Percentiles rank a stretch among this genome's conserved stretches.
Conservation (phyloP, 64 coral and sea anemone species). For the Stylophora pistillata region DNA sequence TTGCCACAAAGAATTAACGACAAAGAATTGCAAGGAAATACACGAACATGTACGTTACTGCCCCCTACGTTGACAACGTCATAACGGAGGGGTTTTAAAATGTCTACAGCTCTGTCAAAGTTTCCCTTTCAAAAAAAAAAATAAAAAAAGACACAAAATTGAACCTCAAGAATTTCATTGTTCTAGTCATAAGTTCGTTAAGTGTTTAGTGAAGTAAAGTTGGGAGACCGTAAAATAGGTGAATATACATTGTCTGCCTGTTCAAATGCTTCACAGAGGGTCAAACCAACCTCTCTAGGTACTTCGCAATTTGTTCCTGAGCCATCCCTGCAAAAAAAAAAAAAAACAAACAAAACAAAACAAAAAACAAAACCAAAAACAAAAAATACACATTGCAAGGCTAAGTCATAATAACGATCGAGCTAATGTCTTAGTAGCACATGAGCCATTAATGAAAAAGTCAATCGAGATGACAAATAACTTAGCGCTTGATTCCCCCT, state of each 20-base stretch:
- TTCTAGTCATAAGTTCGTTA: too few relatives aligned
- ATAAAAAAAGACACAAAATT: neutral
- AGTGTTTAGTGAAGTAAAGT: too few relatives aligned
- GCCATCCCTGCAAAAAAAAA: slow-evolving; percentile 58
- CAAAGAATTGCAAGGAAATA: neutral
- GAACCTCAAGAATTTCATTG: neutral
- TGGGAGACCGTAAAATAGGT: too few relatives aligned
- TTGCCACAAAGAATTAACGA: neutral
- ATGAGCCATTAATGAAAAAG: too few relatives aligned
- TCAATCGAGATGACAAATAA: too few relatives aligned
- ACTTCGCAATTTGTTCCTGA: slow-evolving; percentile 79
- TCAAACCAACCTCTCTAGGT: slow-evolving; percentile 68
- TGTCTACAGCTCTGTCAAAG: slow-evolving; percentile 67
- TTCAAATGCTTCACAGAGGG: slow-evolving; percentile 76
- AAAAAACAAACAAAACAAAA: too few relatives aligned
- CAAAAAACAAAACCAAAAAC: too few relatives aligned
- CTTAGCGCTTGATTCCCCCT: too few relatives aligned
- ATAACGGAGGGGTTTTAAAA: slow-evolving; percentile 74
- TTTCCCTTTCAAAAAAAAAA: slow-evolving; percentile 58
- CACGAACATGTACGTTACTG: slow-evolving; percentile 78
- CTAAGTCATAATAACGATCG: too few relatives aligned
- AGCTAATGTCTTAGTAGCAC: too few relatives aligned
- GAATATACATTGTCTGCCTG: slow-evolving; percentile 67
- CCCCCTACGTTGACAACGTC: slow-evolving; percentile 80
- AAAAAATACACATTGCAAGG: too few relatives aligned